phyloP scores from a whole-genome alignment of 2,113 vertebrate genomes.

The Herpailurus yagouaroundi region DNA sequence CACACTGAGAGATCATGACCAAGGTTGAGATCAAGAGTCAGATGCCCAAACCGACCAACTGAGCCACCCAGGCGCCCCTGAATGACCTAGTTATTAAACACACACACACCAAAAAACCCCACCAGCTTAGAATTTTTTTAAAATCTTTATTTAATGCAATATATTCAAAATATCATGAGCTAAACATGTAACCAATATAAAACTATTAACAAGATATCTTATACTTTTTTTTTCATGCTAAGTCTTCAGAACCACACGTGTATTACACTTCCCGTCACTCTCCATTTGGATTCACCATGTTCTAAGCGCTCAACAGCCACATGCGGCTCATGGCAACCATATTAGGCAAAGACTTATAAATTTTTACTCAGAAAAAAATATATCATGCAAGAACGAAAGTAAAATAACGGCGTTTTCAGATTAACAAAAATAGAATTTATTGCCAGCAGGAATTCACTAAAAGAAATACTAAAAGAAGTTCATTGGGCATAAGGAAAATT shows the following conservation, averaged over 20 bases:
- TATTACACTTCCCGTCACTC: neutral
- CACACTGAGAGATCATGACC: too few species aligned
- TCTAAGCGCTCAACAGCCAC: neutral
- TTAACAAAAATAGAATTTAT: neutral
- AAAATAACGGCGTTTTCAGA: neutral
- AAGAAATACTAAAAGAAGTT: neutral
- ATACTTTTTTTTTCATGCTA: neutral
- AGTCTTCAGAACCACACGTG: neutral
- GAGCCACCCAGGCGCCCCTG: too few species aligned
- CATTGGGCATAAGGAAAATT: neutral
- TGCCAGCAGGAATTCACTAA: neutral
- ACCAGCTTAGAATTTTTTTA: neutral
- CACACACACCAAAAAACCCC: neutral
- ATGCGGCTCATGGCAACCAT: neutral
- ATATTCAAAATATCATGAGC: neutral
- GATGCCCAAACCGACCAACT: too few species aligned
- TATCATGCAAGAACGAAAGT: neutral
- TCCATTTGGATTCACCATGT: neutral
- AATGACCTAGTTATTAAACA: too few species aligned
- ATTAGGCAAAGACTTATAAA: neutral
- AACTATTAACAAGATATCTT: neutral
- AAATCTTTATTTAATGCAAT: neutral
- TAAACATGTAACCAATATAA: neutral
- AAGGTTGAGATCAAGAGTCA: too few species aligned
- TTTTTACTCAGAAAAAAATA: neutral